phyloP scores from a whole-genome alignment of 2,797 vertebrate species.

The Microtus agrestis region DNA sequence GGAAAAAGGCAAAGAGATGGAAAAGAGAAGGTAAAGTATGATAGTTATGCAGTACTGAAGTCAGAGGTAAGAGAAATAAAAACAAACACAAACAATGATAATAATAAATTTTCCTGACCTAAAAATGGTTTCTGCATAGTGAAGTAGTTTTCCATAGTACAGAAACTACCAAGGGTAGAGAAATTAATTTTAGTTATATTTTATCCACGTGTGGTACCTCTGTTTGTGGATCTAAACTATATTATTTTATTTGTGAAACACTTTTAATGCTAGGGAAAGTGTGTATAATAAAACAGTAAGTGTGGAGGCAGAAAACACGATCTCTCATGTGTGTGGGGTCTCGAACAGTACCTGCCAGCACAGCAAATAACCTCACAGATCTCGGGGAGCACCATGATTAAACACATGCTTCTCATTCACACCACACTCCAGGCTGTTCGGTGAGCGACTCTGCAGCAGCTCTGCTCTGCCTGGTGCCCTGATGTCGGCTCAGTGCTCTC shows the following conservation, averaged over 20 bases:
- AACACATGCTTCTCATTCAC: background rate
- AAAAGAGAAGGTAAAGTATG: background rate
- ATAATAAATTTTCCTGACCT: constrained; percentile 21
- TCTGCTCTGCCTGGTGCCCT: background rate
- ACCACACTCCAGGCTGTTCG: background rate
- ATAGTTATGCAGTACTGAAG: background rate
- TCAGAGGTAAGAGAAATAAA: background rate
- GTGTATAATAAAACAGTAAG: background rate
- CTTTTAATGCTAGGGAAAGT: background rate
- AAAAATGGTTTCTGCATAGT: background rate
- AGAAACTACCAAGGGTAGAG: background rate
- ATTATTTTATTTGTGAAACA: constrained; percentile 27
- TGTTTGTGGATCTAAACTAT: background rate
- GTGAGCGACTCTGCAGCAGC: no score
- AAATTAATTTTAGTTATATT: background rate
- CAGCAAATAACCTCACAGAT: background rate
- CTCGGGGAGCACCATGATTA: background rate
- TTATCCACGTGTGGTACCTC: background rate
- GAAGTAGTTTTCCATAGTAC: background rate
- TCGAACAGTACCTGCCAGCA: background rate
- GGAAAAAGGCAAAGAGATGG: background rate
- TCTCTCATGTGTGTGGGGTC: background rate
- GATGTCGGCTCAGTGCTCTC: background rate
- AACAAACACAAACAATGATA: background rate
- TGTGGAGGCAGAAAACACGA: background rate